phyloP scores from a whole-genome alignment of 2,888 invertebrate genomes.

The Gymnosoma rotundatum region DNA sequence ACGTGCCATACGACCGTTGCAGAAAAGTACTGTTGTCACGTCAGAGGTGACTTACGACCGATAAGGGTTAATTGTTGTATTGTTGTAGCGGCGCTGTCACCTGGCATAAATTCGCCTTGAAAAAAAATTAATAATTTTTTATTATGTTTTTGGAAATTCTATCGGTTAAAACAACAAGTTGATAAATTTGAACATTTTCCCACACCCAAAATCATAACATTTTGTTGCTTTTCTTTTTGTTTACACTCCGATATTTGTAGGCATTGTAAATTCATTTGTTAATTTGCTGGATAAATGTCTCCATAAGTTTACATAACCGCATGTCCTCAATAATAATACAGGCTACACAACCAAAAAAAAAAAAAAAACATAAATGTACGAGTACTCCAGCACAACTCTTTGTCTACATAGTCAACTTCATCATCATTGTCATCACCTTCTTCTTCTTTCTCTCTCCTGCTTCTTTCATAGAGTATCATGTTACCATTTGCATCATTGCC shows the following conservation, averaged over 20 bases:
- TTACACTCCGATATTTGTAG: constrained; percentile 44
- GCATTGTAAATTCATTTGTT: constrained; percentile 72
- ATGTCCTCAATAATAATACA: constrained; percentile 54
- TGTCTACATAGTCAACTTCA: background rate
- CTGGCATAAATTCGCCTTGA: too few species aligned
- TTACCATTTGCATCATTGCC: constrained; percentile 31
- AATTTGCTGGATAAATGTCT: constrained; percentile 76
- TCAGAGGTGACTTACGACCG: too few species aligned
- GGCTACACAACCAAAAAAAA: background rate
- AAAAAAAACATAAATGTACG: background rate
- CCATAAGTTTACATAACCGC: constrained; percentile 66
- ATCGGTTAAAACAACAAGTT: constrained; percentile 40
- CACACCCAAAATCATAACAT: background rate
- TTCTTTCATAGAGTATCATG: background rate
- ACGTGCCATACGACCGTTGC: too few species aligned
- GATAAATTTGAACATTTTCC: constrained; percentile 64
- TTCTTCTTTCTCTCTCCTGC: background rate
- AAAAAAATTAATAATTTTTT: background rate
- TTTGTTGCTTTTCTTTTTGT: constrained; percentile 18
- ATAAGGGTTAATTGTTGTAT: too few species aligned
- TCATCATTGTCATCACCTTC: too few species aligned
- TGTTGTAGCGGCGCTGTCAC: too few species aligned
- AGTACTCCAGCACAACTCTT: background rate
- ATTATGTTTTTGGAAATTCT: background rate
- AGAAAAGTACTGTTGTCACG: too few species aligned